phyloP scores from a whole-genome alignment of 1,140 invertebrate species.

The Lepidurus couesii region DNA sequence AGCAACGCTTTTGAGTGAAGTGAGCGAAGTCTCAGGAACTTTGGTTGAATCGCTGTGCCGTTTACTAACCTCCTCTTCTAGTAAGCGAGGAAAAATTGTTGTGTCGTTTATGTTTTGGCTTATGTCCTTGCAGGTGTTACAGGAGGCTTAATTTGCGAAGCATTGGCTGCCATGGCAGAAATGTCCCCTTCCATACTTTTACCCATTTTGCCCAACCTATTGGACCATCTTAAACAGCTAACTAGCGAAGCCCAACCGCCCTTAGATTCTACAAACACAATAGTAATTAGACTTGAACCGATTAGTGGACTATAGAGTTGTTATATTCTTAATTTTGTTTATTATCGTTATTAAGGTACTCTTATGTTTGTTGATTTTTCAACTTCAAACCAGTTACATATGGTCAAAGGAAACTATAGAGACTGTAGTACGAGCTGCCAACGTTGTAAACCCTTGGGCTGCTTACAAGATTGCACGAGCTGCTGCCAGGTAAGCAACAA shows the following conservation, averaged over 20 bases:
- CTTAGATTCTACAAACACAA: neutral
- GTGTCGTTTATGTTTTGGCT: neutral
- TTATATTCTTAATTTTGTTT: neutral
- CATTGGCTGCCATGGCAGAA: constrained; percentile 66
- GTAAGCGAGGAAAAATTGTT: neutral
- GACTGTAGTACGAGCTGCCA: constrained; percentile 49
- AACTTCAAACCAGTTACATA: constrained; percentile 62
- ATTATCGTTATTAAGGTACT: constrained; percentile 48
- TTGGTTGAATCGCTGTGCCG: constrained; percentile 52
- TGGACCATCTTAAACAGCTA: constrained; percentile 47
- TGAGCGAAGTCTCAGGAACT: constrained; percentile 53
- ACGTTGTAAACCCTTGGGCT: constrained; percentile 67
- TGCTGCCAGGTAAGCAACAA: constrained; percentile 58
- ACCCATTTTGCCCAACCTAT: constrained; percentile 53
- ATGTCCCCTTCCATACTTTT: constrained; percentile 55
- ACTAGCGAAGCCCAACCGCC: neutral
- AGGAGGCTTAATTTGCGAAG: constrained; percentile 54
- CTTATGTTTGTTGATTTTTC: constrained; percentile 73
- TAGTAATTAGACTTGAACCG: neutral
- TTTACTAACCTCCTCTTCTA: neutral
- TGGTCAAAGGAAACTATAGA: constrained; percentile 52
- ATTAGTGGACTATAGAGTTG: neutral
- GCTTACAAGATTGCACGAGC: constrained; percentile 80
- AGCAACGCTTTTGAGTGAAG: constrained; percentile 56
- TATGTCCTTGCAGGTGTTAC: constrained; percentile 38